Percentiles rank a stretch among this genome's conserved stretches.
Evolutionary conservation across 2,113 vertebrate species (phyloP).

Genomic region (Zosterops japonicus): DNA sequence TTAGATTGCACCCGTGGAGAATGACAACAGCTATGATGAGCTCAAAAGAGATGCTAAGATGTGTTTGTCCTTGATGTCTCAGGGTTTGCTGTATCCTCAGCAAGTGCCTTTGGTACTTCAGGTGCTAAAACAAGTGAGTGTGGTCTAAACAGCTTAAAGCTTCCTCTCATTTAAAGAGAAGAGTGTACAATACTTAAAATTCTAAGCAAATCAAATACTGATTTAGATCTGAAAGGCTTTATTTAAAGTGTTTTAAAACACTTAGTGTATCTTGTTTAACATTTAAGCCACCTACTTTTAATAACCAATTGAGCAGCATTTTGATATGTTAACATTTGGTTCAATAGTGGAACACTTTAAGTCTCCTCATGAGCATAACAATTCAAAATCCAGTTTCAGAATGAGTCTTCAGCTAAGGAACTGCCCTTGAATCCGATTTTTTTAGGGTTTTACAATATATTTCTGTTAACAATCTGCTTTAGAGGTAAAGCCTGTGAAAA

Average conservation of each 20-base stretch:
- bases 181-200: not conserved
- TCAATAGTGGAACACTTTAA: not conserved
- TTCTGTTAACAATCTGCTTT: not conserved
- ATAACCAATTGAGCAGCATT: not conserved
- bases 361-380: not conserved
- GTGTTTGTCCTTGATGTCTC: slow-evolving; percentile 95
- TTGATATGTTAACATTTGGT: not conserved
- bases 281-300: not conserved
- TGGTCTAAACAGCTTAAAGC: not conserved
- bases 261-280: not conserved
- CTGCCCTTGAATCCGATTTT: not conserved
- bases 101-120: slow-evolving; percentile 93
- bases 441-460: not conserved
- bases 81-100: slow-evolving; percentile 92
- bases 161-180: not conserved
- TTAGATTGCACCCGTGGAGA: slow-evolving; percentile 97
- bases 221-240: not conserved
- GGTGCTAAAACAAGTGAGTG: slow-evolving; percentile 88
- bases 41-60: slow-evolving; percentile 96
- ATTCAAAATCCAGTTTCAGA: not conserved
- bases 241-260: not conserved
- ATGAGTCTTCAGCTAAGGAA: not conserved
- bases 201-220: not conserved
- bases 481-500: not conserved
- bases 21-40: slow-evolving; percentile 96